Conservation (phyloP, 1,140 invertebrate genomes). For the Calephelis nemesis region DNA sequence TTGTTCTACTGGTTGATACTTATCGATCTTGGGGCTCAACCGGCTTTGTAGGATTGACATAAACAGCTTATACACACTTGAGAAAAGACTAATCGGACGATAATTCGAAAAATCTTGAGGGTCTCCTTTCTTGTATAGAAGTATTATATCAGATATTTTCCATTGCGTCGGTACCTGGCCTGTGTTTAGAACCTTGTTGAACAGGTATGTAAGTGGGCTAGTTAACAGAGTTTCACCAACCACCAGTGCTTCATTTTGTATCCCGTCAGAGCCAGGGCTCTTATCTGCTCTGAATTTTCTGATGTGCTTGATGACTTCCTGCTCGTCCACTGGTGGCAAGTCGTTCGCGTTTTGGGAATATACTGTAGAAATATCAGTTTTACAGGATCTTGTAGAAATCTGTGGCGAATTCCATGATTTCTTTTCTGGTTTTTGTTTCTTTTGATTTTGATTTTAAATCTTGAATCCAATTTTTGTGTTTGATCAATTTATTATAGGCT, state of each 20-base stretch:
- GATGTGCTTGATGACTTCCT: neutral
- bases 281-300: constrained; percentile 14
- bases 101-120: constrained; percentile 3
- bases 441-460: constrained; percentile 15
- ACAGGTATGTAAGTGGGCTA: too few relatives aligned
- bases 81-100: constrained; percentile 5
- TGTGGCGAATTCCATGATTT: too few relatives aligned
- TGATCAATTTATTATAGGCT: neutral
- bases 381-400: too few relatives aligned
- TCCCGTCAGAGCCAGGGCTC: constrained; percentile 19
- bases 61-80: constrained; percentile 14
- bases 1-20: too few relatives aligned
- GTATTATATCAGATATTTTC: too few relatives aligned
- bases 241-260: neutral
- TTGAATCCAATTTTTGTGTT: neutral
- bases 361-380: too few relatives aligned
- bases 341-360: too few relatives aligned
- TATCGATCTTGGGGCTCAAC: too few relatives aligned
- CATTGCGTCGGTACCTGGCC: too few relatives aligned
- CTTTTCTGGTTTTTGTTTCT: constrained; percentile 16
- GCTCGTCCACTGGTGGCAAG: too few relatives aligned
- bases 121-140: constrained; percentile 14
- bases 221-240: constrained; percentile 3
- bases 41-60: neutral
- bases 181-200: too few relatives aligned